These are phyloP conservation scores for Epizoanthus scotinus DNA, from an alignment of 92 coral and sea anemone genomes.

Conservation along the genomic window DNA sequence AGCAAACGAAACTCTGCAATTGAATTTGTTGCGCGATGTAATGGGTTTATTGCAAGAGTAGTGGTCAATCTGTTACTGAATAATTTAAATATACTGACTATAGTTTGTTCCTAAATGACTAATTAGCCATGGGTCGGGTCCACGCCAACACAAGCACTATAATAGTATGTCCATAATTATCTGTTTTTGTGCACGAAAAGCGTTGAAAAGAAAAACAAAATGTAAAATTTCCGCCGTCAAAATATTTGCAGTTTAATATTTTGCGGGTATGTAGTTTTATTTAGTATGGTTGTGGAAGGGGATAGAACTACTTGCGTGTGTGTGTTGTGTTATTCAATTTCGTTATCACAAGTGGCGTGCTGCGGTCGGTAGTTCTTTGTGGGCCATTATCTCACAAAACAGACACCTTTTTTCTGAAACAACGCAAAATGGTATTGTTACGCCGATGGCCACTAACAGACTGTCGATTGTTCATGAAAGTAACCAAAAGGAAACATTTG, in stretches of 20 bases:
- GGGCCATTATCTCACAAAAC: neutral
- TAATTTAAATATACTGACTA: neutral
- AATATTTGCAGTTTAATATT: neutral
- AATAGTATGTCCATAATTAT: neutral
- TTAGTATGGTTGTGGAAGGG: neutral
- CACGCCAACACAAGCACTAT: neutral
- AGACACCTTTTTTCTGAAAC: neutral
- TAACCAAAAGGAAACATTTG: no score
- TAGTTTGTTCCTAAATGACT: neutral
- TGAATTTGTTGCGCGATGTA: no score
- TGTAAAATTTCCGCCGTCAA: neutral
- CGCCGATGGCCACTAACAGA: no score
- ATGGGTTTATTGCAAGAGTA: neutral
- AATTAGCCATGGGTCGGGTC: neutral
- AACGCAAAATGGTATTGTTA: neutral
- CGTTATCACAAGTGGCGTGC: constrained; percentile 5
- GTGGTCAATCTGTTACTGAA: neutral
- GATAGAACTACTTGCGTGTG: neutral
- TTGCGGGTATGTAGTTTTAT: neutral
- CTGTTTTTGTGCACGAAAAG: neutral
- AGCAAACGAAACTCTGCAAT: neutral
- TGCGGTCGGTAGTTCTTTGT: neutral
- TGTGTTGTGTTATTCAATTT: neutral
- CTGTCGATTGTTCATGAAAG: no score
- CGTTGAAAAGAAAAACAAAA: neutral